These are phyloP conservation scores for Chrysolina haemoptera DNA, from an alignment of 2,888 invertebrate species.

Conservation along the genomic window DNA sequence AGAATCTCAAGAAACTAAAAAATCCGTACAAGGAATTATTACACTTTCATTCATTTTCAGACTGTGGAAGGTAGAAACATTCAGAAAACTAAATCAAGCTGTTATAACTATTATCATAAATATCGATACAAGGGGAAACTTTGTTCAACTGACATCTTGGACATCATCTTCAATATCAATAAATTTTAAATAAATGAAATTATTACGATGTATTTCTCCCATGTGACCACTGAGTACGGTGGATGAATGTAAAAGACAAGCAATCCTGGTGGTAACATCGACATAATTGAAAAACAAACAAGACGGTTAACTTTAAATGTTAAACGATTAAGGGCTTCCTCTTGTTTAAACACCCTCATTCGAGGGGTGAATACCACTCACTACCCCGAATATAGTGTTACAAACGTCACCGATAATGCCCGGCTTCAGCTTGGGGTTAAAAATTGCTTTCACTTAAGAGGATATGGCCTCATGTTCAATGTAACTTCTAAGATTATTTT, in stretches of 20 bases:
- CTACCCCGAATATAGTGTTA: slow-evolving; percentile 58
- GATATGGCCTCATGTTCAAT: slow-evolving; percentile 1
- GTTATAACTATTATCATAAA: no score
- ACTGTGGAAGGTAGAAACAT: no score
- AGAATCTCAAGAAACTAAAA: no score
- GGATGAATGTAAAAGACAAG: slow-evolving; percentile 21
- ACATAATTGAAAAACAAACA: slow-evolving; percentile 66
- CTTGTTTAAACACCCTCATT: slow-evolving; percentile 60
- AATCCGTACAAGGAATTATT: no score
- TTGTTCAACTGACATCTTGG: no score
- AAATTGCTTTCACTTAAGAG: slow-evolving; percentile 38
- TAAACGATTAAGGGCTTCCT: slow-evolving; percentile 63
- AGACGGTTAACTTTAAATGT: slow-evolving; percentile 64
- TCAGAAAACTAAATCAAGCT: no score
- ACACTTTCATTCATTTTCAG: no score
- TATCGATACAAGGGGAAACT: no score
- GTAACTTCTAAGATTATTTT: no score
- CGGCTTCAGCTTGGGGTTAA: slow-evolving; percentile 32
- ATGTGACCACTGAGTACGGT: not conserved
- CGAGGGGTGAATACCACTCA: slow-evolving; percentile 54
- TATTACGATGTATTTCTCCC: not conserved
- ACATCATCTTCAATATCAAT: not conserved
- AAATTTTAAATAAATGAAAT: not conserved
- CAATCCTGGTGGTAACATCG: slow-evolving; percentile 52
- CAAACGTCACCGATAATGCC: slow-evolving; percentile 58